Percentiles rank a stretch among this genome's conserved stretches.
Evolutionary conservation across 2,113 vertebrate genomes (phyloP).

Genomic region (Xenopus tropicalis): DNA sequence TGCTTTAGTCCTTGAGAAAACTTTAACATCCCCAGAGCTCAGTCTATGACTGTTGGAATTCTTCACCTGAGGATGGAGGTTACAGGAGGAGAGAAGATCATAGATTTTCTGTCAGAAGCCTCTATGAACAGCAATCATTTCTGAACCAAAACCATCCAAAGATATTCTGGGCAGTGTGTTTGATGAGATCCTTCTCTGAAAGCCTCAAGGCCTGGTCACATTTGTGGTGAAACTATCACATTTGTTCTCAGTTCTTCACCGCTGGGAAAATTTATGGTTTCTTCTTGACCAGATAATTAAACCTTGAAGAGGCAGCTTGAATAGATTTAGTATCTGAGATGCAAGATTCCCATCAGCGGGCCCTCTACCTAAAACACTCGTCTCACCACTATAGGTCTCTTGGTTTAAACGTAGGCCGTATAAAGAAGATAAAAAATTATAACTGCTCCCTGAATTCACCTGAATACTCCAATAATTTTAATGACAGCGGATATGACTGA

Average conservation of each 20-base stretch:
- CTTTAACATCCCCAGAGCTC: slow-evolving; percentile 13
- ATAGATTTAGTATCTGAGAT: slow-evolving; percentile 2
- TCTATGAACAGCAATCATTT: slow-evolving; percentile 38
- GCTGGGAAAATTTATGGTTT: slow-evolving; percentile 25
- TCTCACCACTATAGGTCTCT: background rate
- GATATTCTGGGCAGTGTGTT: slow-evolving; percentile 27
- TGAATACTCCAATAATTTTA: background rate
- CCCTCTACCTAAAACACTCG: background rate
- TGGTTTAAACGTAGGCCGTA: background rate
- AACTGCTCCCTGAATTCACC: background rate
- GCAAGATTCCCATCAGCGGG: background rate
- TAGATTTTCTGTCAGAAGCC: slow-evolving; percentile 37
- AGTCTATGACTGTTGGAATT: slow-evolving; percentile 17
- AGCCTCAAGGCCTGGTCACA: slow-evolving; percentile 26
- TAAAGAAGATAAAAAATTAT: background rate
- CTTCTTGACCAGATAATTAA: slow-evolving; percentile 31
- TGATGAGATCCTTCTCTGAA: slow-evolving; percentile 26
- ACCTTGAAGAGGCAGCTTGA: slow-evolving; percentile 8
- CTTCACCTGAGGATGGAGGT: slow-evolving; percentile 33
- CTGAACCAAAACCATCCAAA: slow-evolving; percentile 30
- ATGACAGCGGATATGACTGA: background rate
- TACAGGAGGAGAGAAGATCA: slow-evolving; percentile 17
- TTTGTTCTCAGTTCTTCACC: slow-evolving; percentile 6
- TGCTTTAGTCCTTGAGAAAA: slow-evolving; percentile 37
- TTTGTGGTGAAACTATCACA: slow-evolving; percentile 30